A percentile compares a stretch with the other conserved stretches of the same genome.
These are phyloP conservation scores for Lasius fuliginosus DNA, from an alignment of 2,888 invertebrate genomes.

Conservation along the genomic window DNA sequence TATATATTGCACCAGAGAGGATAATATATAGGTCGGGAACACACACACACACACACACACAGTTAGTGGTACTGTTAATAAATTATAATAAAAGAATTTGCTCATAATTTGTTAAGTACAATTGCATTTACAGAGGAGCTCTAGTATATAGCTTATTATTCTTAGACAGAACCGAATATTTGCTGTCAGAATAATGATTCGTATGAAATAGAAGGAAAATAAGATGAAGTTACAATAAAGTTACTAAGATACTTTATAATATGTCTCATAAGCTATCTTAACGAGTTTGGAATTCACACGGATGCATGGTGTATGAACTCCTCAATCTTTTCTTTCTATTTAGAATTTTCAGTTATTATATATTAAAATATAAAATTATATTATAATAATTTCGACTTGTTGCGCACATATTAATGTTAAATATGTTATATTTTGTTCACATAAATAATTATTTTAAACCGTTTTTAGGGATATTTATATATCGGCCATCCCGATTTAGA, in stretches of 20 bases:
- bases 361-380: constrained; percentile 46
- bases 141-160: constrained; percentile 55
- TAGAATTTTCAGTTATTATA: constrained; percentile 21
- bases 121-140: constrained; percentile 73
- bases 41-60: constrained; percentile 70
- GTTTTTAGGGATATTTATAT: constrained; percentile 43
- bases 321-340: constrained; percentile 12
- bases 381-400: constrained; percentile 30
- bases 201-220: constrained; percentile 41
- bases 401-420: constrained; percentile 22
- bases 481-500: constrained; percentile 28
- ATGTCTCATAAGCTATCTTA: constrained; percentile 26
- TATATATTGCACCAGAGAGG: constrained; percentile 63
- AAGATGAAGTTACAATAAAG: constrained; percentile 44
- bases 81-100: constrained; percentile 69
- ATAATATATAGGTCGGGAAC: constrained; percentile 66
- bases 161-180: constrained; percentile 47
- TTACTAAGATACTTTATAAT: constrained; percentile 48
- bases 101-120: constrained; percentile 74
- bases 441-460: constrained; percentile 36
- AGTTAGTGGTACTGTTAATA: constrained; percentile 66
- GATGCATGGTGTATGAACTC: constrained; percentile 30
- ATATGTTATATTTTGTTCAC: constrained; percentile 26
- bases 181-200: constrained; percentile 38
- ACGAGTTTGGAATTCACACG: constrained; percentile 28